These are phyloP conservation scores for Eilema caniola DNA, from an alignment of 2,888 invertebrate genomes.

Conservation along the genomic window DNA sequence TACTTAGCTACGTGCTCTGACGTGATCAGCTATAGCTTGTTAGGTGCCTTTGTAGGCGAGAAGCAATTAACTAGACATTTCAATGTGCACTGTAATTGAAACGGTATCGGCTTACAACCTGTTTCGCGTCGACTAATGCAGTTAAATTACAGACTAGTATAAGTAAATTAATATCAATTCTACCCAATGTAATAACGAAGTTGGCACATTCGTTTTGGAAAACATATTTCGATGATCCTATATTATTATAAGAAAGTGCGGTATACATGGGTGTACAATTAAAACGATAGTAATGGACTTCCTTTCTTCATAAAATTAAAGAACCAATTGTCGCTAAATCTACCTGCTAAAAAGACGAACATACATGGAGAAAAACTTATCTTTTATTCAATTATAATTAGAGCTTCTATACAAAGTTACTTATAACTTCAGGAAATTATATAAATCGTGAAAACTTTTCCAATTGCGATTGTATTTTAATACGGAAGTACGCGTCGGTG, in stretches of 20 bases:
- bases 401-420: neutral
- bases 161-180: neutral
- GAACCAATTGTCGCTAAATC: neutral
- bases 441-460: slow-evolving; percentile 1
- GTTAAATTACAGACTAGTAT: neutral
- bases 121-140: slow-evolving; percentile 8
- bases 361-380: neutral
- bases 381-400: neutral
- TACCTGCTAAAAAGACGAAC: neutral
- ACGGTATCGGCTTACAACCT: slow-evolving; percentile 15
- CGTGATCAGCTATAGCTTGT: slow-evolving; percentile 30
- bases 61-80: slow-evolving; percentile 34
- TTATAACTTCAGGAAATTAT: neutral
- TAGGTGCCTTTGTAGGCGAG: slow-evolving; percentile 23
- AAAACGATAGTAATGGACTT: too few relatives aligned
- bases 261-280: too few relatives aligned
- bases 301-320: neutral
- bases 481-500: neutral
- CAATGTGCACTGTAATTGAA: slow-evolving; percentile 33
- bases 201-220: neutral
- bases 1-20: slow-evolving; percentile 29
- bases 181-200: neutral
- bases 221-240: too few relatives aligned
- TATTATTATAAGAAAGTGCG: neutral
- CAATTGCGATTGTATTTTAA: neutral